phyloP scores from a whole-genome alignment of 2,888 invertebrate species.

The Stenchaetothrips biformis region DNA sequence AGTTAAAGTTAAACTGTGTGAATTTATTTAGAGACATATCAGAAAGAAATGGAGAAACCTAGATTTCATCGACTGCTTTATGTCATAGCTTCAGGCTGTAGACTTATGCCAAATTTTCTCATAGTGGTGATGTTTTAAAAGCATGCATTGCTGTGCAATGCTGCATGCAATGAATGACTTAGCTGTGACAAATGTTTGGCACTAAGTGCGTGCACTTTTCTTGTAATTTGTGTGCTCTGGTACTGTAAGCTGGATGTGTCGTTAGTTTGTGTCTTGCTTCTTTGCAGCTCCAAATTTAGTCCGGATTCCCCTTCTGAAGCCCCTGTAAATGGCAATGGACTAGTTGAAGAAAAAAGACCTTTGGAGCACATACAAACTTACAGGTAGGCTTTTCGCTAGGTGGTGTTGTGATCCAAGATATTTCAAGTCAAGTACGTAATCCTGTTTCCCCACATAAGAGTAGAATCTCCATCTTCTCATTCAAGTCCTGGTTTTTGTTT shows the following conservation, averaged over 20 bases:
- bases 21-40: not conserved
- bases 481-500: not conserved
- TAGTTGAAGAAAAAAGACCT: conserved; percentile 61
- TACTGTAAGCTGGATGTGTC: not conserved
- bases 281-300: conserved; percentile 12
- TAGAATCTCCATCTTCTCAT: not conserved
- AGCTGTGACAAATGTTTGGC: not conserved
- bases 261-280: conserved; percentile 19
- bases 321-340: conserved; percentile 55
- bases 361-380: conserved; percentile 68
- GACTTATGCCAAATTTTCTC: not conserved
- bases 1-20: not conserved
- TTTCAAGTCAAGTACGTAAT: not conserved
- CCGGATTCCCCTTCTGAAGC: conserved; percentile 29
- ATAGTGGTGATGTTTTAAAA: not conserved
- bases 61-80: not conserved
- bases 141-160: conserved; percentile 17
- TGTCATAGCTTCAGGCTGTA: not conserved
- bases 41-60: not conserved
- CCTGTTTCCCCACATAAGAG: not conserved
- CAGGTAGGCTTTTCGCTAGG: conserved; percentile 53
- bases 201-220: not conserved
- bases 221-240: not conserved
- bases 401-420: conserved; percentile 25
- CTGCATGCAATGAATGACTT: not conserved